Evolutionary conservation across 2,797 vertebrate species (phyloP), one percentile per base, ranked within the genome.

Genomic region (Semotilus atromaculatus): DNA sequence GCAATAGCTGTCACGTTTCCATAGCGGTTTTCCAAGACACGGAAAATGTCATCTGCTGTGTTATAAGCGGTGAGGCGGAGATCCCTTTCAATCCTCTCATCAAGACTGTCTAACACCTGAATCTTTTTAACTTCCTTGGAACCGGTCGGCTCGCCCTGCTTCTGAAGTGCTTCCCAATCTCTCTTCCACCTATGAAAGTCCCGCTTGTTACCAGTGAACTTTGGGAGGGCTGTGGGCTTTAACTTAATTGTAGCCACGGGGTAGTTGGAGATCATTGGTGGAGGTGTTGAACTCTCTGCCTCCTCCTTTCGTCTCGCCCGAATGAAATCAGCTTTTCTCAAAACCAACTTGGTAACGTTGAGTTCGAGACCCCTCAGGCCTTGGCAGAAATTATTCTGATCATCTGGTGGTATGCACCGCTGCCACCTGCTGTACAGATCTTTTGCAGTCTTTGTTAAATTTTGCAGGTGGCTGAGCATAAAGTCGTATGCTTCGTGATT

Each of bases 291-390:
- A 1, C 16, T 66, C 7, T 66, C 6, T 34, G 7, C 16, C n/a
- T 5, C 36, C 19, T 79, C 64, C n/a, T n/a, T n/a, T 48, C 38
- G 67, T 45, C 73, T 79, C 1, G 6, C 36, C 31, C 80, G 51
- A 31, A 88, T 86, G 29, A 88, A 86, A 11, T 81, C 23, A 5
- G 55, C 73, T n/a, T 85, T 88, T 5, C 48, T 86, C 14, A 82
- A 86, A 5, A 82, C 36, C 62, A 79, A 48, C 19, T 23, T 70
- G 36, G 76, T 43, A 21, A 80, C 7, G 36, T n/a, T n/a, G n/a
- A n/a, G n/a, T n/a, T n/a, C n/a, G n/a, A n/a, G n/a, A n/a, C n/a
- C n/a, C n/a, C n/a, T n/a, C n/a, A n/a, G n/a, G n/a, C n/a, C n/a
- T n/a, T n/a, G n/a, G n/a, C 80, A 43, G 21, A 75, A 4, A 4